Evolutionary conservation across 2,888 invertebrate species (phyloP).

Genomic region (Drosophila rubida): DNA sequence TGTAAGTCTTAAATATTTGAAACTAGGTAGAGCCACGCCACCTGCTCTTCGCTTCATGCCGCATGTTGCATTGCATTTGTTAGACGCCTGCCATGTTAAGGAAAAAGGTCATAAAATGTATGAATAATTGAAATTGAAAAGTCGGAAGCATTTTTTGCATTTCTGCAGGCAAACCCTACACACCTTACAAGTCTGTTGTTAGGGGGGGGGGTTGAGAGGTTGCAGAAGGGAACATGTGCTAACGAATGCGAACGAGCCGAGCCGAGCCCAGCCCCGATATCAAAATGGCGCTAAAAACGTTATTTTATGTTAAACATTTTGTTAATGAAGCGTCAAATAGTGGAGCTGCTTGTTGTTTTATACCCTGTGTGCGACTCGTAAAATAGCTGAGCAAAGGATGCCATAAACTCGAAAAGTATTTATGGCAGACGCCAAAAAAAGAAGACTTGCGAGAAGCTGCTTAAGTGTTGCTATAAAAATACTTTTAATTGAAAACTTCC

Average conservation of each 20-base stretch:
- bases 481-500: neutral
- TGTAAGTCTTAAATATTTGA: slow-evolving; percentile 78
- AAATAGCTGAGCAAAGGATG: neutral
- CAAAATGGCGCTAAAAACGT: slow-evolving; percentile 75
- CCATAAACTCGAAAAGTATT: neutral
- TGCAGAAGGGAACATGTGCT: slow-evolving; percentile 29
- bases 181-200: too few species aligned
- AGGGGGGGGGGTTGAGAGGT: too few species aligned
- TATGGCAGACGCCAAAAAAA: neutral
- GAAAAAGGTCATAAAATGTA: slow-evolving; percentile 79
- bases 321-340: slow-evolving; percentile 62
- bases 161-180: slow-evolving; percentile 17
- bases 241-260: slow-evolving; percentile 35
- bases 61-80: slow-evolving; percentile 53
- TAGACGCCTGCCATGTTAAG: slow-evolving; percentile 63
- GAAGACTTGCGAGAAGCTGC: neutral
- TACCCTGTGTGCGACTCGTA: neutral
- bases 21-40: slow-evolving; percentile 46
- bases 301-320: slow-evolving; percentile 73
- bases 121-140: slow-evolving; percentile 83
- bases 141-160: slow-evolving; percentile 81
- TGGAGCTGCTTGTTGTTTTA: neutral
- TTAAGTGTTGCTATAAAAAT: neutral
- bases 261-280: slow-evolving; percentile 19
- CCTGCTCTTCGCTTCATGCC: neutral